Base-by-base conservation (phyloP, 2,888 invertebrate genomes). In the Parnassius mnemosyne region DNA sequence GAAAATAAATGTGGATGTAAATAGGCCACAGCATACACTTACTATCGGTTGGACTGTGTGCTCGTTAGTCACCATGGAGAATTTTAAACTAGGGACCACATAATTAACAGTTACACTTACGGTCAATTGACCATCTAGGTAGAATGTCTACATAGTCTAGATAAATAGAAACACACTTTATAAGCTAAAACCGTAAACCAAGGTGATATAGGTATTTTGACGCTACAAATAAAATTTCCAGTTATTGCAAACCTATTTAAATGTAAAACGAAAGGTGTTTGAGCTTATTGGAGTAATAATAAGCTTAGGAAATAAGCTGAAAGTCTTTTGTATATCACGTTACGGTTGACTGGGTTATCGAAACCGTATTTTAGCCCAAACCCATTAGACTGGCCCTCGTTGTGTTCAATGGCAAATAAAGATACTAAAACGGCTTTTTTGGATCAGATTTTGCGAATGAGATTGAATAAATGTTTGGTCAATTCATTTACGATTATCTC, bases 331-430 rank as follows among this genome's bases (percentile, higher is more conserved):
- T 50, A 34, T 34, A 56, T 56, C 44, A 44, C 56, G 25, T 11
- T 56, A 47, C 59, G 59, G 46, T 34, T 13, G 34, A 41, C 59
- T 41, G 59, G 53, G 53, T 53, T 53, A 59, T 59, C 53, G 59
- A 47, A 52, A 59, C 59, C 59, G 46, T 59, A 59, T 59, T 59
- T 59, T 41, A 59, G 59, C 53, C 59, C 53, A 53, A 59, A 59
- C 53, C 53, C 59, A 59, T 59, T 59, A 59, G 59, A 53, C 53
- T 13, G 54, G 12, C 60, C 53, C 54, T 49, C 60, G 54, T 53
- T 46, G 60, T 46, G 53, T 47, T 54, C 60, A 53, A 54, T 49
- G 60, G 47, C 54, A 54, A 60, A 47, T 53, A 54, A 43, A 54
- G 49, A 49, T 54, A 54, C 53, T 54, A 13, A 49, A 54, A 42